Evolutionary conservation across 2,888 invertebrate genomes (phyloP).

Genomic region (Branchellion lobata): DNA sequence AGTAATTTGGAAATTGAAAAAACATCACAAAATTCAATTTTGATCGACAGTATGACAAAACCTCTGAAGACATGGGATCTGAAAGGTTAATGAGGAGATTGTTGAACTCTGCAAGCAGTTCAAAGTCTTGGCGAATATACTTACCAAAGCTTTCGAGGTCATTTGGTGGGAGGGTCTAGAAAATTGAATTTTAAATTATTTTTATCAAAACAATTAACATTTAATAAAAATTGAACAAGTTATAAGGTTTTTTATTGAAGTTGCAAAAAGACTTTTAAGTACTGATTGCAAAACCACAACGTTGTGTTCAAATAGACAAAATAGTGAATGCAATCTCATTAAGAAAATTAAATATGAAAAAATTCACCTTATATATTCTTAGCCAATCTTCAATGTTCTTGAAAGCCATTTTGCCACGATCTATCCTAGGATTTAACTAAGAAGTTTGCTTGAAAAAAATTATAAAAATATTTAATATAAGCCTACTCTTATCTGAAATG

Average conservation of each 20-base stretch:
- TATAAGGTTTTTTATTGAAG: too few species aligned
- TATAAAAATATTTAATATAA: neutral
- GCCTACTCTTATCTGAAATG: neutral
- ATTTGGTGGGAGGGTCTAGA: neutral
- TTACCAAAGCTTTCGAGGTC: neutral
- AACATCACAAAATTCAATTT: too few species aligned
- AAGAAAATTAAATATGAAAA: neutral
- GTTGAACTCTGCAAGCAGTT: neutral
- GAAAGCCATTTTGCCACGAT: neutral
- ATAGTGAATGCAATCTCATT: too few species aligned
- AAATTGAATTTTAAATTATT: neutral
- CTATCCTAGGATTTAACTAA: neutral
- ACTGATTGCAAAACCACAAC: too few species aligned
- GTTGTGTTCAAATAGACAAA: too few species aligned
- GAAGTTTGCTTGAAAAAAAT: neutral
- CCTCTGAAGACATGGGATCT: neutral
- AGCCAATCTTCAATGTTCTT: constrained; percentile 11
- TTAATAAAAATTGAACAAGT: neutral
- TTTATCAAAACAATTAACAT: neutral
- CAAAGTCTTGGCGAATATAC: constrained; percentile 11
- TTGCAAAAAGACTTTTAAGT: too few species aligned
- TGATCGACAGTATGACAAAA: too few species aligned
- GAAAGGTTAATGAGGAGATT: neutral
- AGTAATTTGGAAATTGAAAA: too few species aligned
- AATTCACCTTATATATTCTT: neutral